Base-by-base conservation (phyloP, 2,113 vertebrate species). In the Cheilinus undulatus region DNA sequence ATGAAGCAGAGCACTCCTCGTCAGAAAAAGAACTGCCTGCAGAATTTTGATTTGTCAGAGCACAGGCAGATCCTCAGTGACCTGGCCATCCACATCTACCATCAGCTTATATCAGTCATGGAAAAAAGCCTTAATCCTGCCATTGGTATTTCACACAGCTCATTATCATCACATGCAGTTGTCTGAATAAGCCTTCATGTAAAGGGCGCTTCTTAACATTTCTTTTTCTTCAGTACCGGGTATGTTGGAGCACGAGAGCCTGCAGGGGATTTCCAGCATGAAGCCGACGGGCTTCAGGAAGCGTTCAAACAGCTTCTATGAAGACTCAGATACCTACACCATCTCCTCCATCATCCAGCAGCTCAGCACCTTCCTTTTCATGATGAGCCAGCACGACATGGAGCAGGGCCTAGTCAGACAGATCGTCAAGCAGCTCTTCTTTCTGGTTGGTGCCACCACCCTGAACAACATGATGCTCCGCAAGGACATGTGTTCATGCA, bases 401-500 rank as follows among this genome's bases (percentile, higher is more conserved):
- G 96, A 97, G 86, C 77, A 86, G 0, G 95, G 95, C 80, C 94
- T 99, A 2, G 76, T 95, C 68, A 92, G 92, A 80, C 97, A 99
- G 89, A 91, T 85, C 0, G 84, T 96, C 82, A 96, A 95, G 83
- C 98, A 99, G 86, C 92, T 97, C 50, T 97, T 99, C 92, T 98
- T 93, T 86, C 85, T 97, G 19, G 91, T 99, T 1, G 95, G 95
- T 10, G 93, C 97, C 0, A 89, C 93, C 64, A 94, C 95, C 7
- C 93, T 99, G 53, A 99, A 99, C 74, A 97, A 94, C 78, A 96
- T 99, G 64, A 94, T 99, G 84, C 94, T 99, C n/a, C 95, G 98
- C 69, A 99, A 99, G 90, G 97, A 99, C 83, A 96, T 99, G 95
- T 99, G 97, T 85, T 99, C 98, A 9, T 99, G 97, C 85, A 94